These are phyloP conservation scores for Acanthosepion lycidas DNA, from an alignment of 2,888 invertebrate genomes.

Conservation along the genomic window DNA sequence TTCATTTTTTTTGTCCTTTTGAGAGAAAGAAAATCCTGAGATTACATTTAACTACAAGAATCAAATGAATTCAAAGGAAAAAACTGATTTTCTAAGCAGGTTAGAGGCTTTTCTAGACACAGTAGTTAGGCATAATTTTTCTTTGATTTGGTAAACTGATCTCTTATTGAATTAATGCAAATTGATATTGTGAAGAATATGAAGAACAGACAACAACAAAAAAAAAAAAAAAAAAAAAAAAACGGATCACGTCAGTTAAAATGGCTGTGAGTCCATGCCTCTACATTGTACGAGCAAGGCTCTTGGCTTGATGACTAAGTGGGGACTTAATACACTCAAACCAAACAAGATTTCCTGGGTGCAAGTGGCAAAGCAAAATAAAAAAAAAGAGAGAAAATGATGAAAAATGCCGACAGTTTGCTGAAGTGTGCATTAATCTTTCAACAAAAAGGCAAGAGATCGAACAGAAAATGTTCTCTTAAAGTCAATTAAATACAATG, in stretches of 20 bases:
- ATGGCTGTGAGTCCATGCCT: neutral
- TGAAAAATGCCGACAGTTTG: neutral
- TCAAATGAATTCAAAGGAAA: neutral
- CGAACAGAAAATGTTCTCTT: too few species aligned
- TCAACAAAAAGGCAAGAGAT: too few species aligned
- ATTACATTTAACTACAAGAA: neutral
- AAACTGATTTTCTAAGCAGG: neutral
- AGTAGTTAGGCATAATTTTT: neutral
- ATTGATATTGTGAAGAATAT: neutral
- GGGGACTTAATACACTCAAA: neutral
- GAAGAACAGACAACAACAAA: neutral
- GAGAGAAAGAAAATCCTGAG: too few species aligned
- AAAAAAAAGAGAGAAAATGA: neutral
- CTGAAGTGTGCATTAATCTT: too few species aligned
- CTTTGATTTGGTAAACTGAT: neutral
- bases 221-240: neutral
- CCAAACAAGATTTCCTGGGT: neutral
- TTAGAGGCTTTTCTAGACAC: too few species aligned
- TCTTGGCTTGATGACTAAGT: neutral
- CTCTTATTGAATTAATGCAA: neutral
- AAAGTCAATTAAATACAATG: too few species aligned
- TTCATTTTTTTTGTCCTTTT: too few species aligned
- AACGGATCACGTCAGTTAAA: neutral
- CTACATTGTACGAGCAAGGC: neutral
- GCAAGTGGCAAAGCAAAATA: neutral